phyloP scores from a whole-genome alignment of 2,888 invertebrate genomes.

The Cylindroiulus punctatus region DNA sequence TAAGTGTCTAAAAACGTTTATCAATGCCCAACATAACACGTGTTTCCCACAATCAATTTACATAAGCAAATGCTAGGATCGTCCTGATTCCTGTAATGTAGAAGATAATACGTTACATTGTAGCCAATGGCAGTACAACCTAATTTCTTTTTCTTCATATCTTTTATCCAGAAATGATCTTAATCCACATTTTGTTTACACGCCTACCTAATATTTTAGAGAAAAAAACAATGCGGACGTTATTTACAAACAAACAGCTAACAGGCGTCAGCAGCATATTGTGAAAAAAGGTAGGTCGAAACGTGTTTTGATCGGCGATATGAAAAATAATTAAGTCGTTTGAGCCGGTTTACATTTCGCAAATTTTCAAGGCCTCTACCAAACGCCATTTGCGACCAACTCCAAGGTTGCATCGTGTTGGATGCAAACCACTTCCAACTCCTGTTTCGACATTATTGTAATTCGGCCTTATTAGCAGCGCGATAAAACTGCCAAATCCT shows the following conservation, averaged over 20 bases:
- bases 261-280: neutral
- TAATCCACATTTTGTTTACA: neutral
- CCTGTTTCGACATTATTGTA: neutral
- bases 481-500: constrained; percentile 12
- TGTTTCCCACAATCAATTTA: no score
- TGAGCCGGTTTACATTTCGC: constrained; percentile 13
- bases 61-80: no score
- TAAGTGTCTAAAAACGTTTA: no score
- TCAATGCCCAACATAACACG: no score
- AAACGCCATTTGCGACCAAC: neutral
- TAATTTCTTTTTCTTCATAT: neutral
- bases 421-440: neutral
- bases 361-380: neutral
- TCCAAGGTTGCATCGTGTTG: neutral
- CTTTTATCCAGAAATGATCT: neutral
- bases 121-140: neutral
- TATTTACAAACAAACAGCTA: neutral
- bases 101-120: no score
- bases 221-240: neutral
- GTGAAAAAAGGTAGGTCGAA: neutral
- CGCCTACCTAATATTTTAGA: neutral
- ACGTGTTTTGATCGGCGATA: constrained; percentile 7
- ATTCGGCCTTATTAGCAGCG: neutral
- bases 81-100: no score
- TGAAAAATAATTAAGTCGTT: constrained; percentile 21